Conservation (phyloP, 2,888 invertebrate species). For the Dynastes grantii region DNA sequence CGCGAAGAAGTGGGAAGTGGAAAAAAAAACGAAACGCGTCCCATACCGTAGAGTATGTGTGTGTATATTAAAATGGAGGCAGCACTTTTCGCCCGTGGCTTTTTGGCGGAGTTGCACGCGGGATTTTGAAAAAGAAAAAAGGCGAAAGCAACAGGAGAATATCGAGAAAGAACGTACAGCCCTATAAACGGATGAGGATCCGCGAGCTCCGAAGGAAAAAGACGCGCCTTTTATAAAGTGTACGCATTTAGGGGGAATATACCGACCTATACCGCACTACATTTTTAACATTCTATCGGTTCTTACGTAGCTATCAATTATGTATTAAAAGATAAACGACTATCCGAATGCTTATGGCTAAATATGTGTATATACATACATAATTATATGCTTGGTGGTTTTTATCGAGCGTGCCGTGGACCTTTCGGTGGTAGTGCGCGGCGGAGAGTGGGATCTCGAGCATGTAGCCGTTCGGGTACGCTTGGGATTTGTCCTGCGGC, state of each 20-base stretch:
- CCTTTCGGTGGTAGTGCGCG: constrained; percentile 59
- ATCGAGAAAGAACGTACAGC: constrained; percentile 39
- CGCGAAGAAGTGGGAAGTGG: constrained; percentile 29
- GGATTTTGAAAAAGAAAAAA: constrained; percentile 11
- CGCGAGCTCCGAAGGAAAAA: background rate
- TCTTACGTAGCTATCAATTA: constrained; percentile 70
- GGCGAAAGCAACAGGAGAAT: background rate
- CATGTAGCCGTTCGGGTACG: constrained; percentile 27
- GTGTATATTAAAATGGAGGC: constrained; percentile 44
- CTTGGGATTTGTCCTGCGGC: constrained; percentile 61
- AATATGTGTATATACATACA: constrained; percentile 71
- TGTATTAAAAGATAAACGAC: constrained; percentile 71
- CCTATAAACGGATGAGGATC: constrained; percentile 26
- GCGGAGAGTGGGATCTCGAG: constrained; percentile 40
- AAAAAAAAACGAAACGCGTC: constrained; percentile 18
- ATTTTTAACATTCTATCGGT: constrained; percentile 71
- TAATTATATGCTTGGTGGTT: constrained; percentile 70
- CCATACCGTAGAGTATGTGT: background rate
- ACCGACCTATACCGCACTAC: constrained; percentile 53
- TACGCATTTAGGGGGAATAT: constrained; percentile 64
- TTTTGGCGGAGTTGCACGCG: constrained; percentile 20
- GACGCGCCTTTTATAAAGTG: background rate
- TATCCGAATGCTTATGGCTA: constrained; percentile 71
- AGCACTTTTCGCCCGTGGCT: constrained; percentile 42
- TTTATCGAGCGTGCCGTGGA: constrained; percentile 67